Evolutionary conservation across 2,888 invertebrate species (phyloP).

Genomic region (Drosophila kanekoi): DNA sequence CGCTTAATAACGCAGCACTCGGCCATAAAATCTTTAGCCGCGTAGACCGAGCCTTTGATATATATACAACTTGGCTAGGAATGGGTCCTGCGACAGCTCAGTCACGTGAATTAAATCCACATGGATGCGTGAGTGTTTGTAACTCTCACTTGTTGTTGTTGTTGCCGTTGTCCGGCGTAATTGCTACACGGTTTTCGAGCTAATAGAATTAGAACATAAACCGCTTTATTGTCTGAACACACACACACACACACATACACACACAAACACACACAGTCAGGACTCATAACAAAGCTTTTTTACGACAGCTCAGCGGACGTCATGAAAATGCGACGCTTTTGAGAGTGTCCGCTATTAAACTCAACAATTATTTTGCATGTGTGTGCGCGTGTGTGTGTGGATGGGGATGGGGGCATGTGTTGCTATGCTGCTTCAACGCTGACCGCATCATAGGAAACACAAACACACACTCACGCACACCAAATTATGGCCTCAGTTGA

Average conservation of each 20-base stretch:
- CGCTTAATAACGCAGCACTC: constrained; percentile 36
- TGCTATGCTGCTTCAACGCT: constrained; percentile 44
- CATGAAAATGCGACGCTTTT: constrained; percentile 50
- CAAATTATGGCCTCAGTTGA: constrained; percentile 55
- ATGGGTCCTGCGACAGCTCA: constrained; percentile 17
- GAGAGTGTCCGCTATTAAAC: constrained; percentile 56
- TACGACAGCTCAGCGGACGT: constrained; percentile 66
- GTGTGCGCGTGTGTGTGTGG: constrained; percentile 8
- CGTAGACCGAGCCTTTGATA: constrained; percentile 7
- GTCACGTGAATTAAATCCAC: constrained; percentile 41
- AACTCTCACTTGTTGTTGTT: constrained; percentile 21
- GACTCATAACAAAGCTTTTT: constrained; percentile 65
- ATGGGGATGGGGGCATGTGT: constrained; percentile 1
- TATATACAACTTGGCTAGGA: not conserved
- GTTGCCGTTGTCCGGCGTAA: constrained; percentile 56
- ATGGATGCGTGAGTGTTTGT: constrained; percentile 35
- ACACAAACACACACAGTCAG: constrained; percentile 8
- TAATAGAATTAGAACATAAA: constrained; percentile 79
- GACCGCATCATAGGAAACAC: constrained; percentile 38
- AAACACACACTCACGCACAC: constrained; percentile 40
- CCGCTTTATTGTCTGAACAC: constrained; percentile 67
- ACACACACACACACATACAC: constrained; percentile 21
- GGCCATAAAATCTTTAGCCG: constrained; percentile 29
- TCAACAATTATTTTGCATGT: constrained; percentile 58
- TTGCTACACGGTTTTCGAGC: constrained; percentile 70